Evolutionary conservation across 2,797 vertebrate genomes (phyloP), one percentile per base, ranked within the genome.

Genomic region (Acanthornis magna): DNA sequence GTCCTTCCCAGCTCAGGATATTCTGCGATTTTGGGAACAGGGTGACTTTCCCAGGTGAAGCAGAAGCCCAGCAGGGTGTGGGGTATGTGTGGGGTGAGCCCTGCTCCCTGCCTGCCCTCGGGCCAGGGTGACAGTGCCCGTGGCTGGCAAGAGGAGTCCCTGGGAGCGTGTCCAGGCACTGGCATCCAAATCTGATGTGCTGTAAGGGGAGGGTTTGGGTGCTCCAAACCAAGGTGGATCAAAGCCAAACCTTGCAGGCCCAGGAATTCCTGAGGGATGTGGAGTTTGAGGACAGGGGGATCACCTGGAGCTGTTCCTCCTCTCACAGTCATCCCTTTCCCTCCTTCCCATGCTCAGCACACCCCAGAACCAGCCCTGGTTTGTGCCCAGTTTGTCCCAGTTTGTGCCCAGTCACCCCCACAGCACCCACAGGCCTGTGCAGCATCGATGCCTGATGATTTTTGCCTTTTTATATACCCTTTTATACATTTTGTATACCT

Each of bases 51-150:
- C 27, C 45, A n/a, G 1, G 1, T 50, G 71, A 72, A 43, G 36
- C 50, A 45, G 26, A 60, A 53, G 70, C 1, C 2, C 68, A 62
- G 61, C 18, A 38, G 0, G 2, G 10, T 11, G 7, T 0, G 10
- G 55, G n/a, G 22, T 54, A 27, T 4, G 51, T 0, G 7, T 38
- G 80, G 54, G 50, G 26, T 40, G 47, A 77, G 22, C 45, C 32
- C 25, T 0, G 4, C 53, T 57, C 38, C n/a, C 45, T 22, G 38
- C 29, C 34, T 26, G 42, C 19, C 63, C 36, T 20, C 3, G 0
- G 48, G 45, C 23, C 3, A 2, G 57, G 21, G 10, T 40, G 30
- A 8, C 1, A 9, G 73, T 13, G 42, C 3, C 2, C 11, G 16
- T 22, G 74, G 43, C n/a, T 1, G 2, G 30, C 22, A 68, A 22